Evolutionary conservation across 2,797 vertebrate genomes (phyloP), one percentile per base, ranked within the genome.

Genomic region (Rhynchonycteris naso): DNA sequence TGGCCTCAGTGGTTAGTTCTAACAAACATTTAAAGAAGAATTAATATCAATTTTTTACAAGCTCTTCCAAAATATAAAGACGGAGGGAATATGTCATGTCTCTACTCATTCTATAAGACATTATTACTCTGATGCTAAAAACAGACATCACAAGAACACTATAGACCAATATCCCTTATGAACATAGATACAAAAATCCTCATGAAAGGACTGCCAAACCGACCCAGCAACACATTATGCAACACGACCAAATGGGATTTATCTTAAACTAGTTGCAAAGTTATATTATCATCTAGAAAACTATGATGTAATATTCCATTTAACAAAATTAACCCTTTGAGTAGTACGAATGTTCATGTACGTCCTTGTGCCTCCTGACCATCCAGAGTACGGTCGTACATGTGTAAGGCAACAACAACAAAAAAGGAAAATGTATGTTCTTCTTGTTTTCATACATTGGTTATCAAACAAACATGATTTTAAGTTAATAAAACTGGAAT

Each of bases 1-100:
- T 68, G 12, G 24, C 12, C 90, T 92, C 21, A 66, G n/a, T 90
- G 43, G 33, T 28, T 52, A 96, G 93, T 88, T 89, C 24, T 82
- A 83, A 21, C 9, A 78, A 88, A 81, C 11, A 72, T 33, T 72
- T 89, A 89, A 56, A 65, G 50, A 83, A 47, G n/a, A 91, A 33
- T 75, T 28, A 56, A 80, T 9, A 50, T 2, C 14, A 71, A 19
- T 82, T 82, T 30, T 85, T 94, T 50, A 63, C 18, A 65, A 65
- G 3, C 10, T 83, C 26, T 93, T 84, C 63, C 50, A 75, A 94
- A 82, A 92, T 54, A 69, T 30, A 69, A 26, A 78, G 52, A 66
- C 5, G 33, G 26, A 28, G 24, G 19, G 7, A 71, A 72, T 38
- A 30, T 6, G 61, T 84, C 63, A 30, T 6, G 61, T 84, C 63